A percentile compares a stretch with the other conserved stretches of the same genome.
Conservation (phyloP, 2,113 vertebrate genomes). For the Pygoscelis antarcticus region DNA sequence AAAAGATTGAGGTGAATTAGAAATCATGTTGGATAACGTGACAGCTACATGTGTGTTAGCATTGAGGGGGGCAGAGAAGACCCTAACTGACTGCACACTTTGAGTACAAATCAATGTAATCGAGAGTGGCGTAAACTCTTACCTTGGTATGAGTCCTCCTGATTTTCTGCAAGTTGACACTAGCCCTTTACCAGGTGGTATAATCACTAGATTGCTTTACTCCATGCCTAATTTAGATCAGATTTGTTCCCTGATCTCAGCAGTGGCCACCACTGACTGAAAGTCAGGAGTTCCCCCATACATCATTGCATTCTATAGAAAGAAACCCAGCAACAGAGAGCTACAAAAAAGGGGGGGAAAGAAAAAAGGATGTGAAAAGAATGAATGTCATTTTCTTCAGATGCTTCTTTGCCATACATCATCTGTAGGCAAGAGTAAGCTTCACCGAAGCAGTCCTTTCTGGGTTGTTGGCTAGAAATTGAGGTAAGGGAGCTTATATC, state of each 20-base stretch:
- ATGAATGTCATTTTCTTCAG: not conserved
- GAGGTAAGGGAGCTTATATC: not conserved
- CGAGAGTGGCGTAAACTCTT: not conserved
- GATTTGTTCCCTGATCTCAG: not conserved
- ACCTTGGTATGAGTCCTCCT: not conserved
- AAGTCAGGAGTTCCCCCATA: not conserved
- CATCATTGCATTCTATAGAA: not conserved
- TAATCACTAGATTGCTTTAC: not conserved
- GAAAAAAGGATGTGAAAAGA: not conserved
- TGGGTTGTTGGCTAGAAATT: not conserved
- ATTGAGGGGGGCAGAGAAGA: not conserved
- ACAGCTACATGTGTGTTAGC: not conserved
- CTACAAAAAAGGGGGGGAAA: not conserved
- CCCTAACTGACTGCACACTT: too few relatives aligned
- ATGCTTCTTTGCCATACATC: not conserved
- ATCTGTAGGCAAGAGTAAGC: not conserved
- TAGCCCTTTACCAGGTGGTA: not conserved
- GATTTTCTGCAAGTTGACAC: not conserved
- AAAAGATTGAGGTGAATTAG: not conserved
- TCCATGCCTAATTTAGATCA: not conserved
- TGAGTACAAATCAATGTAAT: not conserved
- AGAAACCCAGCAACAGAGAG: not conserved
- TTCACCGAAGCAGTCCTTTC: not conserved
- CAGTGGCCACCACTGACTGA: not conserved
- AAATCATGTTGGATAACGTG: not conserved